Evolutionary conservation across 2,113 vertebrate genomes (phyloP).

Genomic region (Balaeniceps rex): DNA sequence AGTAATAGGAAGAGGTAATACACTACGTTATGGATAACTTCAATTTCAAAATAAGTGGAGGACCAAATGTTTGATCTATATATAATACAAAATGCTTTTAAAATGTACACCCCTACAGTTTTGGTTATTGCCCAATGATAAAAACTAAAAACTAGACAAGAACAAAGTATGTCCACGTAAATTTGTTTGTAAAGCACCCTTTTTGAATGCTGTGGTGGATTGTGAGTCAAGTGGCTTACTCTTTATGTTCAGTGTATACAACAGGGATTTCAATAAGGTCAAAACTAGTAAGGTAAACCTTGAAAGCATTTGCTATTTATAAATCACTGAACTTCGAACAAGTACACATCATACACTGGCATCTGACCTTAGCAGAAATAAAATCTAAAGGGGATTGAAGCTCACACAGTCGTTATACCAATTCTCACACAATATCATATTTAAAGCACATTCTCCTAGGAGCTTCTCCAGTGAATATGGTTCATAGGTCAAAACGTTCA

Average conservation of each 20-base stretch:
- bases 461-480: not conserved
- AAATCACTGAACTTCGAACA: conserved; percentile 20
- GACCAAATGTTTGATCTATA: not conserved
- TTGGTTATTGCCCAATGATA: not conserved
- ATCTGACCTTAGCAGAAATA: conserved; percentile 50
- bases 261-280: conserved; percentile 5
- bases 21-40: not conserved
- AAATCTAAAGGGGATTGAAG: conserved; percentile 35
- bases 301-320: conserved; percentile 55
- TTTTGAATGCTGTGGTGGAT: not conserved
- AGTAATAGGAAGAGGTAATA: not conserved
- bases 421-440: conserved; percentile 53
- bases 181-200: not conserved
- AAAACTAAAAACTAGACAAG: not conserved
- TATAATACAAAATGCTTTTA: not conserved
- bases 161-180: not conserved
- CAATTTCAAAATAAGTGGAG: not conserved
- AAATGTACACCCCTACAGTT: not conserved
- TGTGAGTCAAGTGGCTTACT: not conserved
- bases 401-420: not conserved
- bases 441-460: not conserved
- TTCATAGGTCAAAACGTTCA: not conserved
- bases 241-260: not conserved
- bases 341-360: conserved; percentile 16
- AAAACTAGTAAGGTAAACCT: conserved; percentile 34